phyloP scores from a whole-genome alignment of 2,797 vertebrate genomes.

The Kryptopterus vitreolus region DNA sequence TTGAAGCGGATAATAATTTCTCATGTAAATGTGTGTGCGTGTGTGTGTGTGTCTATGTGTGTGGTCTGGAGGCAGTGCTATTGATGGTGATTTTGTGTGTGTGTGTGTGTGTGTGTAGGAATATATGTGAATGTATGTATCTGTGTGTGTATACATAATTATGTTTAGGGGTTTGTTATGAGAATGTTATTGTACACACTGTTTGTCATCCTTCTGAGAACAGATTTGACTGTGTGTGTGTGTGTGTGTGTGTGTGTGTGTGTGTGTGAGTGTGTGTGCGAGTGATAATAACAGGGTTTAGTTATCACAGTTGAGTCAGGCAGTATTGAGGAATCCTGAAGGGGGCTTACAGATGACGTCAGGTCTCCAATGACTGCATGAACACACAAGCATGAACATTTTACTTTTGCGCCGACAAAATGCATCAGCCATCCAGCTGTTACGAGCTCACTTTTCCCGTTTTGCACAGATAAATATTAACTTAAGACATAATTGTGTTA shows the following conservation, averaged over 20 bases:
- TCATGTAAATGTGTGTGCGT: background rate
- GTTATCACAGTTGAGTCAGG: slow-evolving; percentile 20
- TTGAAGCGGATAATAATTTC: slow-evolving; percentile 5
- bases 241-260: background rate
- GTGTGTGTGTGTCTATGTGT: background rate
- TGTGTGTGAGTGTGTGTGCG: background rate
- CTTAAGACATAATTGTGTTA: too few relatives aligned
- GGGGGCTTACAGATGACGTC: slow-evolving; percentile 16
- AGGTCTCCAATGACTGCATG: slow-evolving; percentile 3
- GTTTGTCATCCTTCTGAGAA: background rate
- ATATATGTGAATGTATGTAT: too few relatives aligned
- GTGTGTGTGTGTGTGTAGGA: too few relatives aligned
- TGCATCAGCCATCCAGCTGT: background rate
- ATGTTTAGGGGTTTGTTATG: too few relatives aligned
- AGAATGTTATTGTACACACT: background rate
- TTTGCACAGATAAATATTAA: background rate
- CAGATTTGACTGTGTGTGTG: background rate
- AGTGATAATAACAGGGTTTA: slow-evolving; percentile 25
- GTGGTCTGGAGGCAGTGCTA: slow-evolving; percentile 1
- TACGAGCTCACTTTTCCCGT: background rate
- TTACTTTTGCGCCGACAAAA: background rate
- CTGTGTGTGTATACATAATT: too few relatives aligned
- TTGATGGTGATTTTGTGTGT: background rate
- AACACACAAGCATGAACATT: background rate
- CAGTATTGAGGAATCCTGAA: background rate